phyloP scores from a whole-genome alignment of 2,113 vertebrate genomes.

The Lycocorax pyrrhopterus region DNA sequence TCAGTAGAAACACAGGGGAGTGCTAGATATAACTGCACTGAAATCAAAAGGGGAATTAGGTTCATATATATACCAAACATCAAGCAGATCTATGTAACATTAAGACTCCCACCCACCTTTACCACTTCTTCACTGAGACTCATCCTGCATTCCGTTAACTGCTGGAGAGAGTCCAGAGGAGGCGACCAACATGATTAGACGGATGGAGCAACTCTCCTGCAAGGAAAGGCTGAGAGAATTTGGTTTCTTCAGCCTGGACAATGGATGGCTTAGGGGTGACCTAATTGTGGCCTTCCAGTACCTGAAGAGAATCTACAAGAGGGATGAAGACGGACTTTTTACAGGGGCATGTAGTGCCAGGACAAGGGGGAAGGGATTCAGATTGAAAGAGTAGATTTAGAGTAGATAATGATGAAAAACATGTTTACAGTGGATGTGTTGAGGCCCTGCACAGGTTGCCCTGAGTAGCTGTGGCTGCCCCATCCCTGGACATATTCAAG shows the following conservation, averaged over 20 bases:
- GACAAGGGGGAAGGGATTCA: not conserved
- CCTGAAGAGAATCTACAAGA: not conserved
- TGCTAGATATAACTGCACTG: not conserved
- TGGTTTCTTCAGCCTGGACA: not conserved
- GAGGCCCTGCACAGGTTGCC: not conserved
- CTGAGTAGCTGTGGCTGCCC: not conserved
- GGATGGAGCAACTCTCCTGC: not conserved
- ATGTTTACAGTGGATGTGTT: not conserved
- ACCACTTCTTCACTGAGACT: not conserved
- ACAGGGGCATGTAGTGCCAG: not conserved
- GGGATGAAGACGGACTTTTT: not conserved
- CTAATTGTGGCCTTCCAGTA: not conserved
- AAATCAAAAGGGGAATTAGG: constrained; percentile 1
- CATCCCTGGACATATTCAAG: not conserved
- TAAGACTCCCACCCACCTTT: not conserved
- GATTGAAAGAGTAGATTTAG: not conserved
- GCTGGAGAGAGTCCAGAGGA: not conserved
- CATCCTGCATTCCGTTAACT: not conserved
- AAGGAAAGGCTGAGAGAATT: not conserved
- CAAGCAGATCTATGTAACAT: not conserved
- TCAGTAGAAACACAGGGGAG: not conserved
- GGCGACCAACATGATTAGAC: not conserved
- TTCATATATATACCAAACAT: not conserved
- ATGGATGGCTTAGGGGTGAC: not conserved
- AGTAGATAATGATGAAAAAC: not conserved